Evolutionary conservation across 1,140 invertebrate genomes (phyloP).

Genomic region (Aplysia californica): DNA sequence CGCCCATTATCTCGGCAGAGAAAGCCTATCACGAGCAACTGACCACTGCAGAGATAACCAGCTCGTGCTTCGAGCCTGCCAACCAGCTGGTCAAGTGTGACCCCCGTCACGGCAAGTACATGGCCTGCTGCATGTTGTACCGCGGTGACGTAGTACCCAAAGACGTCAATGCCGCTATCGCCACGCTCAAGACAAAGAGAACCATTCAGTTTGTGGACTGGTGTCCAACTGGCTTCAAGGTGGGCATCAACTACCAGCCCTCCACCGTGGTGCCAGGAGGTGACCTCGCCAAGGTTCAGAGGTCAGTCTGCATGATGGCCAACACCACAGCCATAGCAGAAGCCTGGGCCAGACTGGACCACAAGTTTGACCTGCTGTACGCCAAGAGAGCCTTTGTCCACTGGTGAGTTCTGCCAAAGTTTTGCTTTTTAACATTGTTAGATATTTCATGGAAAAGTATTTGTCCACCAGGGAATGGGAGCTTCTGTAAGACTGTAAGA

Average conservation of each 20-base stretch:
- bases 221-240: constrained; percentile 75
- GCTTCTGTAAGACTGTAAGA: background rate
- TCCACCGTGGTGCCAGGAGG: constrained; percentile 61
- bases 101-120: background rate
- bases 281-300: constrained; percentile 73
- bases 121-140: constrained; percentile 42
- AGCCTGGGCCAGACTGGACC: constrained; percentile 53
- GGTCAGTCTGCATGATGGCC: constrained; percentile 57
- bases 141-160: constrained; percentile 34
- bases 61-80: constrained; percentile 16
- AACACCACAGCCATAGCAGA: constrained; percentile 64
- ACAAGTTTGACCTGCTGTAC: constrained; percentile 54
- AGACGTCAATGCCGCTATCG: constrained; percentile 50
- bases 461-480: too few species aligned
- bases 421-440: background rate
- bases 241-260: constrained; percentile 55
- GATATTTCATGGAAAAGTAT: background rate
- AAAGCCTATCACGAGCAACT: constrained; percentile 46
- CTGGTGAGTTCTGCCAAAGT: constrained; percentile 45
- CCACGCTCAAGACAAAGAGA: constrained; percentile 82
- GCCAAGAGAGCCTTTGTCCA: constrained; percentile 53
- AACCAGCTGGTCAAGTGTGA: constrained; percentile 4
- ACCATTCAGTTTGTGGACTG: constrained; percentile 76
- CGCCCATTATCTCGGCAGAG: constrained; percentile 61
- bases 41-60: constrained; percentile 53